Evolutionary conservation across 2,797 vertebrate species (phyloP).

Genomic region (Arctocebus calabarensis): DNA sequence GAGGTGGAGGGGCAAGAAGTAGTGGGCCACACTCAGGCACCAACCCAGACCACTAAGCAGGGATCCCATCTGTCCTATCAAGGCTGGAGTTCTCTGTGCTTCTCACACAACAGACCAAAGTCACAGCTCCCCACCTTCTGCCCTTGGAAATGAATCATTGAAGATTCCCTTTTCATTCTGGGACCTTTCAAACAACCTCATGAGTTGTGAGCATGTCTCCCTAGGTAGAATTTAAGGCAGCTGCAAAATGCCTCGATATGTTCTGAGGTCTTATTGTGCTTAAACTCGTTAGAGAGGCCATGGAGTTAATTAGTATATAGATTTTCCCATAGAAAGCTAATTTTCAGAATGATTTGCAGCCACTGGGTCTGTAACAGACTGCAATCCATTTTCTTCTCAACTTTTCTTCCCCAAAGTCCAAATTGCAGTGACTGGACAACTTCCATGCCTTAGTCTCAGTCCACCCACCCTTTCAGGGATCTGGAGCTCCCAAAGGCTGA

Average conservation of each 20-base stretch:
- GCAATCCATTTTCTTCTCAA: conserved; percentile 82
- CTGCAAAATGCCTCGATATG: conserved; percentile 83
- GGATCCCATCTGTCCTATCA: background rate
- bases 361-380: conserved; percentile 80
- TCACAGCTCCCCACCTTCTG: conserved; percentile 49
- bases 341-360: conserved; percentile 85
- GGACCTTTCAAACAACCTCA: conserved; percentile 66
- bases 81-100: background rate
- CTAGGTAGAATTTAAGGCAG: conserved; percentile 85
- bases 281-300: conserved; percentile 86
- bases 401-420: conserved; percentile 64
- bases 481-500: background rate
- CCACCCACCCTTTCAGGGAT: background rate
- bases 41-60: background rate
- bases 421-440: conserved; percentile 67
- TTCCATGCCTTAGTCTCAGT: background rate
- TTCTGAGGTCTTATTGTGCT: conserved; percentile 83
- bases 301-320: conserved; percentile 86
- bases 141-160: conserved; percentile 78
- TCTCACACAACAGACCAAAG: conserved; percentile 29
- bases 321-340: conserved; percentile 87
- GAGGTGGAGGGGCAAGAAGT: background rate
- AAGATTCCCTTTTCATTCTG: conserved; percentile 65
- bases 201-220: conserved; percentile 71
- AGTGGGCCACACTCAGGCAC: background rate